phyloP scores from a whole-genome alignment of 1,140 invertebrate species.

The Chionoecetes opilio region DNA sequence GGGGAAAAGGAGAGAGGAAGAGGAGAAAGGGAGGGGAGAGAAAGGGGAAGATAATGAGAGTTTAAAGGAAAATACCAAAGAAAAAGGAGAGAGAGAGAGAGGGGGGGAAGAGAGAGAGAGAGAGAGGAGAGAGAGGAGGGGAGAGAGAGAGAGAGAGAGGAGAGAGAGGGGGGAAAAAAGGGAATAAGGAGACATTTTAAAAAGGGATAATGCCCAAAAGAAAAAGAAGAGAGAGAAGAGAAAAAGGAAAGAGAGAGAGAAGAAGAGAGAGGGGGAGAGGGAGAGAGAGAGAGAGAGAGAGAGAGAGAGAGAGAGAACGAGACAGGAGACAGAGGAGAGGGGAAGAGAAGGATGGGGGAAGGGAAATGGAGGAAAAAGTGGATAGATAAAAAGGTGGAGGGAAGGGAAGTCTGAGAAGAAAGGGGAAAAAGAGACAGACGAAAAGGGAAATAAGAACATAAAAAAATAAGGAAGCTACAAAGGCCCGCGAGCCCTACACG shows the following conservation, averaged over 20 bases:
- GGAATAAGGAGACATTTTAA: neutral
- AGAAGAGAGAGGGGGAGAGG: neutral
- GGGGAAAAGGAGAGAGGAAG: neutral
- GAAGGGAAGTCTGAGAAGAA: no score
- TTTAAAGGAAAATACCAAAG: neutral
- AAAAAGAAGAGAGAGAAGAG: neutral
- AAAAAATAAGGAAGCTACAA: no score
- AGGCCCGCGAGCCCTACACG: no score
- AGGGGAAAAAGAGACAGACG: no score
- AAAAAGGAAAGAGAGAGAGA: neutral
- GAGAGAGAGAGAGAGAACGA: conserved; percentile 57
- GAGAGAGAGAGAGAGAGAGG: neutral
- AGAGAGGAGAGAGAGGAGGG: neutral
- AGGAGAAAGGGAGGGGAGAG: neutral
- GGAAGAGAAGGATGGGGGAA: no score
- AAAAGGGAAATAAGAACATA: no score
- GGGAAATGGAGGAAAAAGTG: no score
- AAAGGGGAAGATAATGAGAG: no score
- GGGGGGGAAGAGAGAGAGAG: neutral
- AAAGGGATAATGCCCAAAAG: neutral
- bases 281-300: conserved; percentile 72
- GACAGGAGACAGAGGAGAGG: neutral
- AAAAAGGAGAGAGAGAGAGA: neutral
- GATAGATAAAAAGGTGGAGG: no score
- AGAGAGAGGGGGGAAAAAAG: neutral